These are phyloP conservation scores for Acrocera orbiculus DNA, from an alignment of 2,888 invertebrate genomes.

Conservation along the genomic window DNA sequence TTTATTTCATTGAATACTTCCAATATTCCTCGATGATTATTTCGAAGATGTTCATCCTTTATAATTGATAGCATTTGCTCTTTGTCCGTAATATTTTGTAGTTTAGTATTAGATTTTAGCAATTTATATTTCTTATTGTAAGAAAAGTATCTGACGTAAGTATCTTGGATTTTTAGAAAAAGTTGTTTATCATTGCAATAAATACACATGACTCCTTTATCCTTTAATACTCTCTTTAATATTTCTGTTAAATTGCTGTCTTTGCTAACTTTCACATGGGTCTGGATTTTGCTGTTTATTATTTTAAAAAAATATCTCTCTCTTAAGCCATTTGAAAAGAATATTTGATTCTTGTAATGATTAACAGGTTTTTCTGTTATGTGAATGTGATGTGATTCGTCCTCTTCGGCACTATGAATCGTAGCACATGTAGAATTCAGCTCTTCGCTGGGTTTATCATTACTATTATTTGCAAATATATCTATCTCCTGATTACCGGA, in stretches of 20 bases:
- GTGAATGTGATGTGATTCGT: conserved; percentile 1
- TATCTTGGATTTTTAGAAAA: conserved; percentile 1
- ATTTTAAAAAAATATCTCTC: conserved; percentile 5
- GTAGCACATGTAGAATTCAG: conserved; percentile 1
- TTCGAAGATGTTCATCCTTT: conserved; percentile 1
- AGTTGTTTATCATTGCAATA: background rate
- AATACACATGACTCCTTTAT: conserved; percentile 4
- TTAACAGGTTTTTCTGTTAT: conserved; percentile 6
- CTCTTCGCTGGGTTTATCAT: background rate
- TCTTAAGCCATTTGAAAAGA: background rate
- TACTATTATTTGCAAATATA: background rate
- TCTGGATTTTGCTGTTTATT: conserved; percentile 7
- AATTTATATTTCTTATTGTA: background rate
- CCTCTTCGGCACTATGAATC: conserved; percentile 5
- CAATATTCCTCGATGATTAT: conserved; percentile 3
- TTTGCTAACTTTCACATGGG: conserved; percentile 1
- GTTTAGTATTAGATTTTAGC: background rate
- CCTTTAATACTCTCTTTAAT: background rate
- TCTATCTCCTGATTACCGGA: background rate
- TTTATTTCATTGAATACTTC: conserved; percentile 4
- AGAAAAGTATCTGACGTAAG: conserved; percentile 1
- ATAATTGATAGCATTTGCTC: conserved; percentile 1
- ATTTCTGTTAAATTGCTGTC: background rate
- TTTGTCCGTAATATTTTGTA: background rate
- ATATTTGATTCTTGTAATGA: conserved; percentile 8